Conservation (phyloP, 2,797 vertebrate genomes). For the Miichthys miiuy region DNA sequence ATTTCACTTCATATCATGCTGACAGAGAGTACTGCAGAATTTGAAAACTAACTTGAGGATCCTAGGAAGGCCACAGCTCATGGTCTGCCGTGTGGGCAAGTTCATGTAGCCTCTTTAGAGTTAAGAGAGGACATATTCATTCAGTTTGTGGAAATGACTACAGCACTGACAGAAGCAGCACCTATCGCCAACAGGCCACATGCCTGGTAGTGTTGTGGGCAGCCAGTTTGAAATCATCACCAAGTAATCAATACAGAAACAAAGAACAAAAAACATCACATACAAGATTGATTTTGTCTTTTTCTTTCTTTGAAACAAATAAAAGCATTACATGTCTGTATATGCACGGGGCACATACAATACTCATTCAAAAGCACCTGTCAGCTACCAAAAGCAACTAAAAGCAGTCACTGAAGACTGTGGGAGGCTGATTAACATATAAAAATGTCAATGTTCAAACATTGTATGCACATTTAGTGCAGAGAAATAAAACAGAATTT, state of each 20-base stretch:
- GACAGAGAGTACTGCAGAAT: not conserved
- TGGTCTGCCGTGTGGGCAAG: not conserved
- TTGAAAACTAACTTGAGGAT: not conserved
- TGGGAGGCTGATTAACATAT: not conserved
- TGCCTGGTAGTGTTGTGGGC: not conserved
- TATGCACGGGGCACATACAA: not conserved
- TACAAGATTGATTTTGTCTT: not conserved
- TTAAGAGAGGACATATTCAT: not conserved
- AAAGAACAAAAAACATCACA: not conserved
- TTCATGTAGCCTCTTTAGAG: not conserved
- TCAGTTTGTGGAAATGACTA: conserved; percentile 3
- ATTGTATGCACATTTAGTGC: conserved; percentile 27
- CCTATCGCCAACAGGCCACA: not conserved
- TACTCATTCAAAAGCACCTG: not conserved
- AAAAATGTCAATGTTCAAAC: conserved; percentile 9
- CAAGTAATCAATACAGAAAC: not conserved
- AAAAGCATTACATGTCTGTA: not conserved
- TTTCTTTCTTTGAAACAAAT: not conserved
- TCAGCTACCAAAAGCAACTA: conserved; percentile 7
- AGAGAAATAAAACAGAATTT: conserved; percentile 45
- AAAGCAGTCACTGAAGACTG: conserved; percentile 16
- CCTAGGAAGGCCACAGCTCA: no score
- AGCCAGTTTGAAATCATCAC: not conserved
- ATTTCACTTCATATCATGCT: not conserved
- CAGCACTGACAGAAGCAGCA: not conserved